A percentile compares a stretch with the other conserved stretches of the same genome.
Conservation (phyloP, 1,140 invertebrate genomes). For the Aphis gossypii region DNA sequence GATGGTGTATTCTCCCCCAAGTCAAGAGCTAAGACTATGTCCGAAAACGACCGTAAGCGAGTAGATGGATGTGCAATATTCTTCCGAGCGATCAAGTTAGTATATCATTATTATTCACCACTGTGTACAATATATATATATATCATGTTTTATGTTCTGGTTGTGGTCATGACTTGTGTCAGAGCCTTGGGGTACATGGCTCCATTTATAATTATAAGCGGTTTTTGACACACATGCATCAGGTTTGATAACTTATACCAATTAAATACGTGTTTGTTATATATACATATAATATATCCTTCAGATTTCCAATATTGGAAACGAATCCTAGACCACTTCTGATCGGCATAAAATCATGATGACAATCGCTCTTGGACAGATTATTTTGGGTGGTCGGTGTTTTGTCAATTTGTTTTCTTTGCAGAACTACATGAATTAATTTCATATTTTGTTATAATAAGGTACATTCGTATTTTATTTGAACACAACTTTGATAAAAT, state of each 20-base stretch:
- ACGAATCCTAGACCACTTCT: neutral
- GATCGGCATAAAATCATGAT: neutral
- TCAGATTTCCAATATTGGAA: conserved; percentile 44
- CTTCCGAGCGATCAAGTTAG: conserved; percentile 92
- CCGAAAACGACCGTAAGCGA: conserved; percentile 93
- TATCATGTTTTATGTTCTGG: conserved; percentile 32
- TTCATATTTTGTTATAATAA: neutral
- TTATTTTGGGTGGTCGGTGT: neutral
- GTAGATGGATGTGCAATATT: conserved; percentile 99
- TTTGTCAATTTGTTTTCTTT: neutral
- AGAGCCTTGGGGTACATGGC: conserved; percentile 3
- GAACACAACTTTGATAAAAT: neutral
- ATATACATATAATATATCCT: neutral
- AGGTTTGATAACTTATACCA: conserved; percentile 31
- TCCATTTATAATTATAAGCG: conserved; percentile 41
- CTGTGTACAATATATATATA: neutral
- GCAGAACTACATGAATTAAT: neutral
- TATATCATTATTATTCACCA: conserved; percentile 60
- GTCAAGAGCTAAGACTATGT: conserved; percentile 98
- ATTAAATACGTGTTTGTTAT: neutral
- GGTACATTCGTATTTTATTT: neutral
- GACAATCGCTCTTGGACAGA: neutral
- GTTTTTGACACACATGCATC: conserved; percentile 51
- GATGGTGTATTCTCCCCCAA: conserved; percentile 99
- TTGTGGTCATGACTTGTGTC: conserved; percentile 39